phyloP scores from a whole-genome alignment of 1,140 invertebrate species.

The Lordiphosa clarofinis region DNA sequence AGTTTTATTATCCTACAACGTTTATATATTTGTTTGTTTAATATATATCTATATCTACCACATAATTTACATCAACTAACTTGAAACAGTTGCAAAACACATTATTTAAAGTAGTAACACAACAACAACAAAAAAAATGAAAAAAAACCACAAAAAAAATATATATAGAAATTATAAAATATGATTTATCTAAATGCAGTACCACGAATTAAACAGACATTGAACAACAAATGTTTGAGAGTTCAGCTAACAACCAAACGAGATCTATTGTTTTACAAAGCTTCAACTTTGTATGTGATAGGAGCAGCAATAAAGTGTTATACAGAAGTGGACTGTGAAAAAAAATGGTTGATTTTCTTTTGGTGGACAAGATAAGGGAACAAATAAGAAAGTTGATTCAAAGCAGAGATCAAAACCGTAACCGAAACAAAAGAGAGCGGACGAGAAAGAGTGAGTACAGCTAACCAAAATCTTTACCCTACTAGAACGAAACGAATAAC shows the following conservation, averaged over 20 bases:
- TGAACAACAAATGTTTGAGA: constrained; percentile 60
- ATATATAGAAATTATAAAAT: constrained; percentile 15
- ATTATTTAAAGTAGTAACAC: constrained; percentile 57
- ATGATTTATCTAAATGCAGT: constrained; percentile 59
- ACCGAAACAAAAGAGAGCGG: too few relatives aligned
- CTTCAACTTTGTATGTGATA: constrained; percentile 58
- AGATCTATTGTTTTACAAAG: constrained; percentile 52
- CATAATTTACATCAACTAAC: constrained; percentile 8
- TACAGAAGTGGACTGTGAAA: constrained; percentile 73
- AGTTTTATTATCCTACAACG: constrained; percentile 18
- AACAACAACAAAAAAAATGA: constrained; percentile 34
- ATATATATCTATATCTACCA: constrained; percentile 1
- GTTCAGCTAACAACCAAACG: constrained; percentile 74
- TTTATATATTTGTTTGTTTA: constrained; percentile 42
- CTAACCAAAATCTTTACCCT: too few relatives aligned
- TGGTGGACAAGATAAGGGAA: neutral
- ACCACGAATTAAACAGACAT: constrained; percentile 56
- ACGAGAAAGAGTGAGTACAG: too few relatives aligned
- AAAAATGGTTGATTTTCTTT: constrained; percentile 8
- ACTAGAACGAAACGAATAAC: too few relatives aligned
- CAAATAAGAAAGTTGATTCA: too few relatives aligned
- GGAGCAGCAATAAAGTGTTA: constrained; percentile 74
- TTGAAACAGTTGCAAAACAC: constrained; percentile 27
- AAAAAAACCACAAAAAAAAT: constrained; percentile 9
- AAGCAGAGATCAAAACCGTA: too few relatives aligned